A percentile compares a stretch with the other conserved stretches of the same genome.
phyloP scores from a whole-genome alignment of 2,113 vertebrate genomes.

The Mugil cephalus region DNA sequence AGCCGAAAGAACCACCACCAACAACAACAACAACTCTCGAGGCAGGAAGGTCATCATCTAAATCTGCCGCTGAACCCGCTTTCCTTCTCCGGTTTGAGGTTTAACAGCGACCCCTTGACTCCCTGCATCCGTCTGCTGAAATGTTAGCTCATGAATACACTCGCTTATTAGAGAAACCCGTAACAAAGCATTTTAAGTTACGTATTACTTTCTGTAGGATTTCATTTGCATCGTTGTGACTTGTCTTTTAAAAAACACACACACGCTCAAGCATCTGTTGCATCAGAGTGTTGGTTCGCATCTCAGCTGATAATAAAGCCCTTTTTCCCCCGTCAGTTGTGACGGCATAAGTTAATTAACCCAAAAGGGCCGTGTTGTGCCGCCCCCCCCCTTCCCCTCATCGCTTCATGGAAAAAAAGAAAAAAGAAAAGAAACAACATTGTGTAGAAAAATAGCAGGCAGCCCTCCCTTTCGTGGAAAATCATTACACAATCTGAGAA shows the following conservation, averaged over 20 bases:
- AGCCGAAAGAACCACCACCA: conserved; percentile 25
- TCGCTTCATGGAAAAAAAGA: conserved; percentile 54
- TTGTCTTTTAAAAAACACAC: not conserved
- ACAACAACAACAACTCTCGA: conserved; percentile 26
- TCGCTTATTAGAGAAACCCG: conserved; percentile 25
- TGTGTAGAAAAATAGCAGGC: conserved; percentile 84
- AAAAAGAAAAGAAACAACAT: conserved; percentile 19
- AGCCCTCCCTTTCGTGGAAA: conserved; percentile 81
- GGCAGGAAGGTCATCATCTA: conserved; percentile 36
- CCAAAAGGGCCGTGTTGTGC: conserved; percentile 78
- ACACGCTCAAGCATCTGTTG: not conserved
- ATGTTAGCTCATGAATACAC: conserved; percentile 27
- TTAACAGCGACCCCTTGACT: conserved; percentile 33
- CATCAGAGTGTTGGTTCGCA: not conserved
- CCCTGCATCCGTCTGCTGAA: conserved; percentile 22
- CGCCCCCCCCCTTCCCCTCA: conserved; percentile 16
- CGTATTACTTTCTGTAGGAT: conserved; percentile 14
- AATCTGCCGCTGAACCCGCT: conserved; percentile 38
- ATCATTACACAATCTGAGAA: conserved; percentile 83
- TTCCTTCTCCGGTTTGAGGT: conserved; percentile 33
- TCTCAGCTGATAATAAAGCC: not conserved
- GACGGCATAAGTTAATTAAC: conserved; percentile 84
- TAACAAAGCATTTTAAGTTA: not conserved
- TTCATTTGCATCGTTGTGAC: not conserved
- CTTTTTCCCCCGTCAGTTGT: conserved; percentile 76